Conservation (phyloP, 2,797 vertebrate species). For the Odontamblyopus rebecca region DNA sequence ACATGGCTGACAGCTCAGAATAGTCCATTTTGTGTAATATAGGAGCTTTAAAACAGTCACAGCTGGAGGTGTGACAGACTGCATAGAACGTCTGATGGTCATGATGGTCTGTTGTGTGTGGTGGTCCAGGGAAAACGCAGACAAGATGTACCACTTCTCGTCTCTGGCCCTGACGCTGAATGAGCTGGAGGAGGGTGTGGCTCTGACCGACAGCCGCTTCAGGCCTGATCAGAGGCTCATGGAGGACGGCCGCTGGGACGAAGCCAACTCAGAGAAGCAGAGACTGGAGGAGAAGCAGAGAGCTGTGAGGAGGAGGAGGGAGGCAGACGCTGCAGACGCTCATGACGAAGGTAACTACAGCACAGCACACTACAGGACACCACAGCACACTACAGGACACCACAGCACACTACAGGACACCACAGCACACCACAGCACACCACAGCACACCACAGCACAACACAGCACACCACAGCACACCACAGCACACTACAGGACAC, state of each 20-base stretch:
- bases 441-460: no score
- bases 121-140: conserved; percentile 86
- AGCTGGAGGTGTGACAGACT: no score
- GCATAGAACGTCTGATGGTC: background rate
- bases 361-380: background rate
- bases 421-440: no score
- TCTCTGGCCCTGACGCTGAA: conserved; percentile 92
- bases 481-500: no score
- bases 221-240: conserved; percentile 95
- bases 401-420: no score
- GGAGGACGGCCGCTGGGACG: conserved; percentile 96
- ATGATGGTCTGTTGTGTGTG: background rate
- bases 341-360: conserved; percentile 83
- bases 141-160: conserved; percentile 98
- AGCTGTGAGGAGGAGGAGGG: conserved; percentile 86
- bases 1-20: no score
- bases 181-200: conserved; percentile 83
- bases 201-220: conserved; percentile 88
- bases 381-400: no score
- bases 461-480: no score
- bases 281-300: conserved; percentile 95
- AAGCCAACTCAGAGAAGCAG: conserved; percentile 94
- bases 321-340: conserved; percentile 85
- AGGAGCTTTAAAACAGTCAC: no score
- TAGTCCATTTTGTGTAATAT: no score